Evolutionary conservation across 2,888 invertebrate species (phyloP).

Genomic region (Volucella zonaria): DNA sequence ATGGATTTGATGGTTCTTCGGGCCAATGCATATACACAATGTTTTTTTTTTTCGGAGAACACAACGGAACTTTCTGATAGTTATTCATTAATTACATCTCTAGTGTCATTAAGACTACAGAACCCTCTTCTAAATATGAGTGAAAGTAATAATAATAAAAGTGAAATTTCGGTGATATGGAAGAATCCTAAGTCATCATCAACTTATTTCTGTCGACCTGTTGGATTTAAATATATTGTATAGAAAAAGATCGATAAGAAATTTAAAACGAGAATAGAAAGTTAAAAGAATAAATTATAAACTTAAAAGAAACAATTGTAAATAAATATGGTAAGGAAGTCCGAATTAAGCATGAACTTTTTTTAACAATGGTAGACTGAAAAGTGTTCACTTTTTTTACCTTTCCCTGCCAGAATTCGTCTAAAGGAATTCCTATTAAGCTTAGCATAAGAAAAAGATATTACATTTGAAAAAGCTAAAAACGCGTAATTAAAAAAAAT

Average conservation of each 20-base stretch:
- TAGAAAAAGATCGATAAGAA: not conserved
- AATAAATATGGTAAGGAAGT: not conserved
- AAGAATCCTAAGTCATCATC: not conserved
- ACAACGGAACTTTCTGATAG: not conserved
- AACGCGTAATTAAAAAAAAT: not conserved
- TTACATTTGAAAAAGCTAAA: not conserved
- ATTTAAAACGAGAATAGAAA: conserved; percentile 2
- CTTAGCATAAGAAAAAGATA: not conserved
- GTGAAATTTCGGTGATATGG: not conserved
- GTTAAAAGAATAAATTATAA: not conserved
- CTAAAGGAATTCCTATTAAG: conserved; percentile 1
- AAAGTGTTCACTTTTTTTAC: too few species aligned
- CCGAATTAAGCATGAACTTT: not conserved
- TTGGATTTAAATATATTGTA: not conserved
- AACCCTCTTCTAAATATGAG: not conserved
- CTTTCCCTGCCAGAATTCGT: conserved; percentile 3
- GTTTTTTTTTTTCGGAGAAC: conserved; percentile 4
- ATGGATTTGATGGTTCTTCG: conserved; percentile 12
- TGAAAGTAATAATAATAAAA: not conserved
- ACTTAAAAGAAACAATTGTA: not conserved
- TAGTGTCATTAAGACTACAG: not conserved
- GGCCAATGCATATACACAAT: not conserved
- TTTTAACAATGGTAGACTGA: too few species aligned
- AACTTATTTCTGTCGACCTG: conserved; percentile 4
- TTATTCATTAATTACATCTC: not conserved